Conservation (phyloP, 2,888 invertebrate species). For the Troilus luridus region DNA sequence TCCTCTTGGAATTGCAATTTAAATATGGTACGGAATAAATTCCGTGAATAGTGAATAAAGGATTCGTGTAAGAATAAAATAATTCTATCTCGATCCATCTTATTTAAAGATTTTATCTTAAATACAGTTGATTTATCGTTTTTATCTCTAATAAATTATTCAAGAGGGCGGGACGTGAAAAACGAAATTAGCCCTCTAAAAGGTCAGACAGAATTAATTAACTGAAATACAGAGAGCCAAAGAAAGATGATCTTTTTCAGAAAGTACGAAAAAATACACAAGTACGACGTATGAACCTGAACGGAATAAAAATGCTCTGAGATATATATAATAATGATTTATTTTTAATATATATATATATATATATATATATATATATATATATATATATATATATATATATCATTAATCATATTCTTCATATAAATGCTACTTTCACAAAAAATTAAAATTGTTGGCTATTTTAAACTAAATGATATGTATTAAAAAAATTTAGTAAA, state of each 20-base stretch:
- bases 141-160: background rate
- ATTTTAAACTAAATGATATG: too few relatives aligned
- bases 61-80: background rate
- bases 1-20: background rate
- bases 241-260: background rate
- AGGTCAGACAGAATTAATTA: background rate
- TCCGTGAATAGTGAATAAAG: background rate
- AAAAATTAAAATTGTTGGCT: too few relatives aligned
- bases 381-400: too few relatives aligned
- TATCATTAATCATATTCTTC: too few relatives aligned
- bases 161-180: background rate
- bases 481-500: too few relatives aligned
- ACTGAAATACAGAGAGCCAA: background rate
- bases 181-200: background rate
- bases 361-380: too few relatives aligned
- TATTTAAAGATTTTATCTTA: background rate
- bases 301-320: too few relatives aligned
- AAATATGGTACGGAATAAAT: background rate
- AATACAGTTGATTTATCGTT: background rate
- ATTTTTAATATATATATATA: too few relatives aligned
- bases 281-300: too few relatives aligned
- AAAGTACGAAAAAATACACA: background rate
- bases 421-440: too few relatives aligned
- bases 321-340: too few relatives aligned
- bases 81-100: background rate